A percentile compares a stretch with the other conserved stretches of the same genome.
Conservation (phyloP, 92 coral and sea anemone genomes). For the Heteractis magnifica region DNA sequence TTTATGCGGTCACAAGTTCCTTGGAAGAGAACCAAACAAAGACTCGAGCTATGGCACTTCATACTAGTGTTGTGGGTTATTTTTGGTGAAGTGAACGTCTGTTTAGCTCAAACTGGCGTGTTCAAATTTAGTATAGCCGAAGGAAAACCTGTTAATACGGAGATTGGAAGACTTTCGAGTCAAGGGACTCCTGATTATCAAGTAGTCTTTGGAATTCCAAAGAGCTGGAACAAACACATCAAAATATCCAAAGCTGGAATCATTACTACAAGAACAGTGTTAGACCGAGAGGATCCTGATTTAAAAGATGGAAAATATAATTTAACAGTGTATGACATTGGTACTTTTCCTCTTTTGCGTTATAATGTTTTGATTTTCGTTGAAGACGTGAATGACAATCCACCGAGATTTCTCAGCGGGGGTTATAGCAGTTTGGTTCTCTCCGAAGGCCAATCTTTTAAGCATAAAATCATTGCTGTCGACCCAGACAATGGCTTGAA, state of each 20-base stretch:
- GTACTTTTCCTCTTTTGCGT: background rate
- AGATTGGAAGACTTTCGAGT: constrained; percentile 66
- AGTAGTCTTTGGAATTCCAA: background rate
- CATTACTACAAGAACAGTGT: constrained; percentile 47
- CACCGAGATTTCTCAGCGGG: constrained; percentile 64
- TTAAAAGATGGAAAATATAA: constrained; percentile 24
- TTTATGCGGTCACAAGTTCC: constrained; percentile 19
- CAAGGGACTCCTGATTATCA: background rate
- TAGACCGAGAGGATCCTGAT: constrained; percentile 66
- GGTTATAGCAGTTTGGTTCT: constrained; percentile 38
- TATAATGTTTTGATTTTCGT: constrained; percentile 56
- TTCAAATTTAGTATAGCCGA: constrained; percentile 69
- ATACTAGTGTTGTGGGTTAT: constrained; percentile 52
- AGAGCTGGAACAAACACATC: constrained; percentile 17
- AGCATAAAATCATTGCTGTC: constrained; percentile 36
- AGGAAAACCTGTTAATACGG: constrained; percentile 70
- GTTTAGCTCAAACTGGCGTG: constrained; percentile 33
- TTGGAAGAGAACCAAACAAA: constrained; percentile 41
- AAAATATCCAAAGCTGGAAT: constrained; percentile 24
- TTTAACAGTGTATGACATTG: constrained; percentile 1
- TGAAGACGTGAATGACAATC: constrained; percentile 84
- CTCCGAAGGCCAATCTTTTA: constrained; percentile 43
- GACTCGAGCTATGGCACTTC: constrained; percentile 45
- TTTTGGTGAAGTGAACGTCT: constrained; percentile 36
- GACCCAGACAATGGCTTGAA: constrained; percentile 80